Conservation (phyloP, 2,113 vertebrate genomes). For the Grantiella picta region DNA sequence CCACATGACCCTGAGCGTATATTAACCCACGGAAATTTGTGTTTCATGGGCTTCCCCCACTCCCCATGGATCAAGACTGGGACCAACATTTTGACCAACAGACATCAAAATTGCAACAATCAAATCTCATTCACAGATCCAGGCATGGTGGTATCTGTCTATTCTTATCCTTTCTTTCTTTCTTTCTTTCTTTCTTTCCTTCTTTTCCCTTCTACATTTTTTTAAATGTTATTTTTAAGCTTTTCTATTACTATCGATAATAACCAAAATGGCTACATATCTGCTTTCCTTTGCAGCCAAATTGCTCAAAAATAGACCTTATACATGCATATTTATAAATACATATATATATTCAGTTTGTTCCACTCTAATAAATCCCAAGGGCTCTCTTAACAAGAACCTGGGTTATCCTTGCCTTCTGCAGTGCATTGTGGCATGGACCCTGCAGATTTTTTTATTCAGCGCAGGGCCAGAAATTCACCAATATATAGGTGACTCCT, state of each 20-base stretch:
- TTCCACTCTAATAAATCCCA: neutral
- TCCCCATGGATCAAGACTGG: neutral
- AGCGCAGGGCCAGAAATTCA: neutral
- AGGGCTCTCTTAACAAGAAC: neutral
- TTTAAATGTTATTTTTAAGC: neutral
- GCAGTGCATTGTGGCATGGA: accelerated
- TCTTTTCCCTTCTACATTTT: neutral
- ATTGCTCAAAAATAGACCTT: neutral
- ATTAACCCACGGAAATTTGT: neutral
- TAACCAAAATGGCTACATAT: neutral
- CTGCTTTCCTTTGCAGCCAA: neutral
- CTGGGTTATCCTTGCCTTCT: neutral
- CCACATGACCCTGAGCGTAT: neutral
- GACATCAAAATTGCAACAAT: neutral
- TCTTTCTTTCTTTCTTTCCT: neutral
- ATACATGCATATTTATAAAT: neutral
- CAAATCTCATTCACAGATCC: neutral
- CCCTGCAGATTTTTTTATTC: neutral
- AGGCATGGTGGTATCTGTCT: neutral
- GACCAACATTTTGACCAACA: neutral
- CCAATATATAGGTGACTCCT: neutral
- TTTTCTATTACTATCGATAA: neutral
- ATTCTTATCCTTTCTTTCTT: neutral
- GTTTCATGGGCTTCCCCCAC: neutral
- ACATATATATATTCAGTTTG: neutral